These are phyloP conservation scores for Hassar affinis DNA, from an alignment of 2,113 vertebrate species.

Conservation along the genomic window DNA sequence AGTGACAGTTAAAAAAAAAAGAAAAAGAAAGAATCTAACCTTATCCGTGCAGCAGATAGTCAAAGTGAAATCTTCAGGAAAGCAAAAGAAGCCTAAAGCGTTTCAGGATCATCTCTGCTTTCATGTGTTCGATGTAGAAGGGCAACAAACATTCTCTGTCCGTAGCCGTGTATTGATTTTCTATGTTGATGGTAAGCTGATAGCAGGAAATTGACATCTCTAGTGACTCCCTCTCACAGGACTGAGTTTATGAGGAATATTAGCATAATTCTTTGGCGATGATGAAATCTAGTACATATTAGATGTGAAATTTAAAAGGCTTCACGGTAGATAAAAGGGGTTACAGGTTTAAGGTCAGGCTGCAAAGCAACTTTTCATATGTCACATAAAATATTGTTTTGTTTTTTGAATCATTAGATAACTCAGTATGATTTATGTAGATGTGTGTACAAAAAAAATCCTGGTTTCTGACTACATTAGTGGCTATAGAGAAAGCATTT, in stretches of 20 bases:
- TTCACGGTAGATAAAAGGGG: neutral
- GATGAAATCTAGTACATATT: neutral
- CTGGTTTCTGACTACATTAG: neutral
- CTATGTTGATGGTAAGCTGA: slow-evolving; percentile 73
- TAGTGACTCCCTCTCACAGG: slow-evolving; percentile 50
- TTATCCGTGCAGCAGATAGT: neutral
- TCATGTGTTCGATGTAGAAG: slow-evolving; percentile 31
- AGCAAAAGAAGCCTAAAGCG: slow-evolving; percentile 10
- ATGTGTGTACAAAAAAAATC: neutral
- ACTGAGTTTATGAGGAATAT: slow-evolving; percentile 1
- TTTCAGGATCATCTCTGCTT: slow-evolving; percentile 15
- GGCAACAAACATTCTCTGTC: slow-evolving; percentile 49
- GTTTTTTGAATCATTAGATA: neutral
- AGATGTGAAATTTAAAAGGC: neutral
- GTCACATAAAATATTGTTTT: too few relatives aligned
- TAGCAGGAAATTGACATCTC: slow-evolving; percentile 63
- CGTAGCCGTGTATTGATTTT: slow-evolving; percentile 67
- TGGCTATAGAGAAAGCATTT: neutral
- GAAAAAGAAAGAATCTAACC: neutral
- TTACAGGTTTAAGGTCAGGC: neutral
- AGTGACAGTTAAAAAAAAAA: neutral
- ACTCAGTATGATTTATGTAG: neutral
- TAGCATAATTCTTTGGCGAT: neutral
- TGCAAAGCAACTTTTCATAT: neutral
- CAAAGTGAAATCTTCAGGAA: slow-evolving; percentile 1